phyloP scores from a whole-genome alignment of 2,888 invertebrate species.

The Drosophila multiciliata region DNA sequence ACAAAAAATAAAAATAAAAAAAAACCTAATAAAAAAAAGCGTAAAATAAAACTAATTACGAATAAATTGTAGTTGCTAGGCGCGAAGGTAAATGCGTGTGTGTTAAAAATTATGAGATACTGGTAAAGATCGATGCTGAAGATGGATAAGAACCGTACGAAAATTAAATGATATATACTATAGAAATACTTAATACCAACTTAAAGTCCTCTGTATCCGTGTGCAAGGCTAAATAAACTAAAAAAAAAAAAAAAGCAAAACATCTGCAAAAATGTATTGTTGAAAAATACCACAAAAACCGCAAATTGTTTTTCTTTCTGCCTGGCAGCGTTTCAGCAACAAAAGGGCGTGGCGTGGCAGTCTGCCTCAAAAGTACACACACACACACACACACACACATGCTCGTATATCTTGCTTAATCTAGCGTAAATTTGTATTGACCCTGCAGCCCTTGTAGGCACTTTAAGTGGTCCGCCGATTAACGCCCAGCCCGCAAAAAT shows the following conservation, averaged over 20 bases:
- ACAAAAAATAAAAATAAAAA: slow-evolving; percentile 9
- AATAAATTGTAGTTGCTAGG: slow-evolving; percentile 43
- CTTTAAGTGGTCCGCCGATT: slow-evolving; percentile 62
- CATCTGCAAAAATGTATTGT: slow-evolving; percentile 51
- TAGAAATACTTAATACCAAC: slow-evolving; percentile 57
- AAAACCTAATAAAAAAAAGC: slow-evolving; percentile 8
- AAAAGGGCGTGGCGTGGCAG: slow-evolving; percentile 53
- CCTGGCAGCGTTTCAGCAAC: slow-evolving; percentile 39
- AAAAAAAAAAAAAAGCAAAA: slow-evolving; percentile 58
- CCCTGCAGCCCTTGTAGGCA: slow-evolving; percentile 49
- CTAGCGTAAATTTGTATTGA: slow-evolving; percentile 75
- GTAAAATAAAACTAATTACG: slow-evolving; percentile 56
- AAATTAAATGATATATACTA: slow-evolving; percentile 34
- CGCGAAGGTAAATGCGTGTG: slow-evolving; percentile 27
- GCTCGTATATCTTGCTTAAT: slow-evolving; percentile 65
- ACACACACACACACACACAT: slow-evolving; percentile 5
- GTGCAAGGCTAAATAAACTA: slow-evolving; percentile 71
- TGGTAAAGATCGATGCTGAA: slow-evolving; percentile 35
- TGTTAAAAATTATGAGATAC: slow-evolving; percentile 49
- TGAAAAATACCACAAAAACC: slow-evolving; percentile 76
- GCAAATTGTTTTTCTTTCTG: slow-evolving; percentile 60
- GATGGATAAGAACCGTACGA: slow-evolving; percentile 62
- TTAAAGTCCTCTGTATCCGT: slow-evolving; percentile 60
- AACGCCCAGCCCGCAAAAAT: slow-evolving; percentile 64
- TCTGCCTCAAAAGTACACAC: not conserved